A percentile compares a stretch with the other conserved stretches of the same genome.
phyloP scores from a whole-genome alignment of 2,797 vertebrate species.

The Falco naumanni region DNA sequence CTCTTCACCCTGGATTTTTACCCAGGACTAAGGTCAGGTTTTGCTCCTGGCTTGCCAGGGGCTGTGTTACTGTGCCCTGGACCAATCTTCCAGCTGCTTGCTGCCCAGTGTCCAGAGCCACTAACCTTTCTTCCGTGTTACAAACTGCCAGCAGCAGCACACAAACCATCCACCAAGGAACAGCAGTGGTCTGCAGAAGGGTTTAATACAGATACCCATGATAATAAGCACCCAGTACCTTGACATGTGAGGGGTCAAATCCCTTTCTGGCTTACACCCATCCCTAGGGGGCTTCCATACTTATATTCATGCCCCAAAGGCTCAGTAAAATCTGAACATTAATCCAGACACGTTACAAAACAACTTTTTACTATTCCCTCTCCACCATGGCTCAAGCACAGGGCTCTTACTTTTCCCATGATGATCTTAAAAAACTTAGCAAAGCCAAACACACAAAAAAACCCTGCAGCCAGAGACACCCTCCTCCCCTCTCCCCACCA shows the following conservation, averaged over 20 bases:
- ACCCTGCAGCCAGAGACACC: not conserved
- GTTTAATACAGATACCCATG: not conserved
- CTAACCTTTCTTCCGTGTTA: not conserved
- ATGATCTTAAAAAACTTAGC: not conserved
- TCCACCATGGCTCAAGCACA: not conserved
- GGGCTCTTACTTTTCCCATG: not conserved
- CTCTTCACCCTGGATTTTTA: not conserved
- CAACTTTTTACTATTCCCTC: not conserved
- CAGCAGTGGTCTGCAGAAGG: not conserved
- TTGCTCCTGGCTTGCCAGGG: not conserved
- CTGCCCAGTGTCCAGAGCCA: fast-evolving
- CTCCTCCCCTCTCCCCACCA: not conserved
- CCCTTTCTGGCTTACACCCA: not conserved
- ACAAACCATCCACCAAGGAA: not conserved
- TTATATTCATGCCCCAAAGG: not conserved
- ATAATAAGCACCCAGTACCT: not conserved
- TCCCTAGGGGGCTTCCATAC: not conserved
- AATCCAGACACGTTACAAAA: not conserved
- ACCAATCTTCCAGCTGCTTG: not conserved
- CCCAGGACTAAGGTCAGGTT: not conserved
- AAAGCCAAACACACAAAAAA: not conserved
- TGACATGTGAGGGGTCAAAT: not conserved
- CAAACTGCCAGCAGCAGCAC: not conserved
- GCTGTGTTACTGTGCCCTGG: not conserved
- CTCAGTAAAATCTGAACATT: not conserved